Base-by-base conservation (phyloP, 2,888 invertebrate genomes). In the Drosophila emarginata region DNA sequence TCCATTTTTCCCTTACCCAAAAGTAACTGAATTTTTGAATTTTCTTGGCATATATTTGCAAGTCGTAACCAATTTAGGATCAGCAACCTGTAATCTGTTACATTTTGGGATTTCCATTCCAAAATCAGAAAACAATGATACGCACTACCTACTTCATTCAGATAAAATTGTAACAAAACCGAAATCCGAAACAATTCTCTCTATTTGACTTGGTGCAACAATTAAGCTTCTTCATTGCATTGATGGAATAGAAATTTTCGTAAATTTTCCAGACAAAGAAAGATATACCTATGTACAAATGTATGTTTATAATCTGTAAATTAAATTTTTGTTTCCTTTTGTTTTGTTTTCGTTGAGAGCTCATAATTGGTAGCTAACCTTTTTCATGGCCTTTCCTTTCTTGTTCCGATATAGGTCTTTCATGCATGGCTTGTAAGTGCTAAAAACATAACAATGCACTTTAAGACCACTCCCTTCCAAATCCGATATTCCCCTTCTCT, bases 371-470 rank as follows among this genome's bases (percentile, higher is more conserved):
- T 12, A 45, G 21, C 11, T 45, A 4, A 45, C 11, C 45, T 45
- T 36, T 64, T 72, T 56, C 36, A 65, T 61, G 67, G 71, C 18
- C 12, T 39, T 45, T 53, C 56, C 32, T 53, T 62, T 40, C 64
- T 65, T 76, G 73, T 69, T 87, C 40, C 5, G 28, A 28, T 28
- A 45, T 18, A 18, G 15, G 18, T 9, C 28, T 83, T 86, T 74
- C 56, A 70, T 72, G 67, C 54, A 45, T 64, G 57, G 52, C 59
- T 56, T 74, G 63, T 37, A 54, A 32, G 69, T 62, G 77, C 77
- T 64, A 39, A 26, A 54, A 81, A 85, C 85, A 85, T 63, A 69
- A 45, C 78, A 67, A 85, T 75, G 88, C 86, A 82, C 80, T 85
- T 81, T 77, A 72, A 82, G 57, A 39, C 57, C 59, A 21, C 18